Evolutionary conservation across 2,797 vertebrate species (phyloP).

Genomic region (Ficedula albicollis): DNA sequence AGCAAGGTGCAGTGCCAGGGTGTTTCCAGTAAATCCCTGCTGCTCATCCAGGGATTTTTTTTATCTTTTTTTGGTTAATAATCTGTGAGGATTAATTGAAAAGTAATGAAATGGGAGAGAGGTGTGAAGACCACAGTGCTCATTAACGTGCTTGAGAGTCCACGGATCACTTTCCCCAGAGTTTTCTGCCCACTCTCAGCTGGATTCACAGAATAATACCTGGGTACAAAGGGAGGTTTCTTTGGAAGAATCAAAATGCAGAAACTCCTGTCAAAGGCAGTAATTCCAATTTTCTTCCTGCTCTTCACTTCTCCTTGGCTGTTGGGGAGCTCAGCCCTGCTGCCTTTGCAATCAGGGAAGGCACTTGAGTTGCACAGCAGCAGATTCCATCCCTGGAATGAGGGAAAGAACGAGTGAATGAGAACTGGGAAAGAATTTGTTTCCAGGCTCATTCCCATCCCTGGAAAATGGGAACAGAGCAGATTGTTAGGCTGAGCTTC

Average conservation of each 20-base stretch:
- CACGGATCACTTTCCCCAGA: not conserved
- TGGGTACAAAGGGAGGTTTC: not conserved
- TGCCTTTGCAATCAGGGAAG: not conserved
- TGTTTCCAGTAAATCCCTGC: not conserved
- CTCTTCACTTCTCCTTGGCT: not conserved
- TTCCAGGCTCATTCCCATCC: not conserved
- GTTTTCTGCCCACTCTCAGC: not conserved
- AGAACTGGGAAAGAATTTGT: not conserved
- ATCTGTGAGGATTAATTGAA: not conserved
- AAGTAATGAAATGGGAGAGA: not conserved
- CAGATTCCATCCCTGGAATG: not conserved
- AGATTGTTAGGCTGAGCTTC: constrained; percentile 15
- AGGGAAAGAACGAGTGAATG: too few species aligned
- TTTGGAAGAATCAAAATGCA: not conserved
- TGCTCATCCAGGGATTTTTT: not conserved
- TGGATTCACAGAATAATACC: fast-evolving
- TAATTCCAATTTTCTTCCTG: not conserved
- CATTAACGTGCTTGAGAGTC: not conserved
- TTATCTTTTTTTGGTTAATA: not conserved
- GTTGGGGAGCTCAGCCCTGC: not conserved
- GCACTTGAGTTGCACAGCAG: not conserved
- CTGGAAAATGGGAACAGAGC: not conserved
- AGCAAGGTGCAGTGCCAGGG: not conserved
- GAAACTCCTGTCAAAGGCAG: not conserved
- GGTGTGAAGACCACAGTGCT: not conserved